Evolutionary conservation across 2,888 invertebrate species (phyloP), one percentile per base, ranked within the genome.

Genomic region (Tipula vernalis): DNA sequence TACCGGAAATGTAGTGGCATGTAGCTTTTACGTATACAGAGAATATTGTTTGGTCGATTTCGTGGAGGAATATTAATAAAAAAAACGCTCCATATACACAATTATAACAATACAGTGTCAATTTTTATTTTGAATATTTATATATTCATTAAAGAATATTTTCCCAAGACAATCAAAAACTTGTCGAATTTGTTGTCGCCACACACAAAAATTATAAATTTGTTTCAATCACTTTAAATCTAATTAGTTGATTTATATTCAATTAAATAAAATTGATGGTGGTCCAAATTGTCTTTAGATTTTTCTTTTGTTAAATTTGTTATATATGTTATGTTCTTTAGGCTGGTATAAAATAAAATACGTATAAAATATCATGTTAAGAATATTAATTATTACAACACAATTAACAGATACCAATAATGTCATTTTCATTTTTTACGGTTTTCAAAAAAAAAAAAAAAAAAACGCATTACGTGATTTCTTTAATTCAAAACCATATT

Each of bases 321-420:
- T 28, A 28, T 28, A 28, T 28, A 28, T 8, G 51, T 57, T 18
- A 15, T 51, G 42, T 42, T 42, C 39, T 42, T 42, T 44, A 28
- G 4, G 71, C 28, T 10, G 71, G 10, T 28, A 71, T 71, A 71
- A 28, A 71, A 71, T 1, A n/a, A 71, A 71, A 71, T 28, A 4
- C 51, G 51, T 57, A 28, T 71, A 71, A 28, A 71, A 71, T 71
- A 71, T 71, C 71, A 71, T 71, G 71, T 71, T 71, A 71, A 71
- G 71, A 71, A 71, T 71, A 71, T 71, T 71, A 71, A 71, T 71
- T 71, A 71, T 71, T 71, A 71, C 71, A 71, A 71, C 71, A 71
- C 71, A 71, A 71, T 71, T 71, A 71, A 71, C 71, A 71, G 71
- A 71, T 71, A 71, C 71, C 71, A 71, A 71, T 71, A 71, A 71